Evolutionary conservation across 2,888 invertebrate species (phyloP).

Genomic region (Caenorhabditis doughertyi): DNA sequence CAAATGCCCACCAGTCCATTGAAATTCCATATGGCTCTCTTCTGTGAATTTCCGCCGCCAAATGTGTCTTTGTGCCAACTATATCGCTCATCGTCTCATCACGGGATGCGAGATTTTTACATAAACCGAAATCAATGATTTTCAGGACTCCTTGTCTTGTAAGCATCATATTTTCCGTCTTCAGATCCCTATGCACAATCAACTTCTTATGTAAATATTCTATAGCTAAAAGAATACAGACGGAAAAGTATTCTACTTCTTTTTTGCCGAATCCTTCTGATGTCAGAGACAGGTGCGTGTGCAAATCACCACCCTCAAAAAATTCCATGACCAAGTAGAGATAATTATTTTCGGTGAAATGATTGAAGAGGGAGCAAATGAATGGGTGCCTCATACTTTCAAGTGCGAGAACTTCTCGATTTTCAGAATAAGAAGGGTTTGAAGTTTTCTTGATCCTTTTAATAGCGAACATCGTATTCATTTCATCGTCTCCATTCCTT

Average conservation of each 20-base stretch:
- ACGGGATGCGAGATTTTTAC: conserved; percentile 22
- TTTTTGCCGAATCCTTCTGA: conserved; percentile 39
- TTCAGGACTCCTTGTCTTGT: conserved; percentile 52
- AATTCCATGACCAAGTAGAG: conserved; percentile 56
- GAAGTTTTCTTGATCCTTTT: too few relatives aligned
- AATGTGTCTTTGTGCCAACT: conserved; percentile 60
- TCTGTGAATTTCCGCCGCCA: conserved; percentile 59
- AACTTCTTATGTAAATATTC: conserved; percentile 57
- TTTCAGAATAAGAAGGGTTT: too few relatives aligned
- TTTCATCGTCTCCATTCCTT: too few relatives aligned
- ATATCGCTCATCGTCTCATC: conserved; percentile 48
- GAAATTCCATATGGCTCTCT: conserved; percentile 61
- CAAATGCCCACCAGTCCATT: conserved; percentile 64
- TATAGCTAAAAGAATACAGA: conserved; percentile 51
- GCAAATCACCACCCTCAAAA: conserved; percentile 61
- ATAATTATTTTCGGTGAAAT: conserved; percentile 33
- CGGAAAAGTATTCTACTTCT: conserved; percentile 44
- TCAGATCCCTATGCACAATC: conserved; percentile 58
- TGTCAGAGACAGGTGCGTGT: conserved; percentile 50
- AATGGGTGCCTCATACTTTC: conserved; percentile 46
- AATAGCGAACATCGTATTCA: too few relatives aligned
- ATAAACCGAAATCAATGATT: conserved; percentile 61
- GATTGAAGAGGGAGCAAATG: conserved; percentile 34
- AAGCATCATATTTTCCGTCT: conserved; percentile 65
- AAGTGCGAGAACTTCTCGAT: conserved; percentile 41